These are phyloP conservation scores for Platynereis dumerilii DNA, from an alignment of 2,888 invertebrate species.

Conservation along the genomic window DNA sequence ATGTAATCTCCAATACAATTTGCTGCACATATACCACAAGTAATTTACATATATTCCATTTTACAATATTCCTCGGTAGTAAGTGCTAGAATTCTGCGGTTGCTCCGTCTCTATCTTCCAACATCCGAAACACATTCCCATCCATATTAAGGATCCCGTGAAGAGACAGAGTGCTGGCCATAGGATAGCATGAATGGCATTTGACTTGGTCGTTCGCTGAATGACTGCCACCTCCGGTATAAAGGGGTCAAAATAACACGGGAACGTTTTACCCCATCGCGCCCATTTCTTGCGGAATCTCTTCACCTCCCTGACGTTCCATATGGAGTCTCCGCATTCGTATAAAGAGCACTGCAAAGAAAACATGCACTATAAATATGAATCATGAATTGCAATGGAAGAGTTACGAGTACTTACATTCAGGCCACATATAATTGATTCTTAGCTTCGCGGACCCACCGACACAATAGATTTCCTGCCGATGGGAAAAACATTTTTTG, in stretches of 20 bases:
- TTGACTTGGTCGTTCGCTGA: conserved; percentile 21
- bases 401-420: too few relatives aligned
- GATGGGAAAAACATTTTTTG: too few relatives aligned
- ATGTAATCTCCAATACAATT: too few relatives aligned
- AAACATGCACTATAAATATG: too few relatives aligned
- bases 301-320: conserved; percentile 36
- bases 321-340: conserved; percentile 37
- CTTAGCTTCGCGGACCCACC: too few relatives aligned
- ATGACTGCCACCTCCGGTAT: conserved; percentile 26
- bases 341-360: conserved; percentile 34
- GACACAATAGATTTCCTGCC: too few relatives aligned
- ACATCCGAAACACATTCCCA: conserved; percentile 38
- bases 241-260: conserved; percentile 34
- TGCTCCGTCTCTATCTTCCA: conserved; percentile 25
- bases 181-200: conserved; percentile 33
- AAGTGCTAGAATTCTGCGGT: too few relatives aligned
- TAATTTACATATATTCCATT: too few relatives aligned
- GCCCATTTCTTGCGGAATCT: conserved; percentile 34
- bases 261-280: conserved; percentile 20
- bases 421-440: too few relatives aligned
- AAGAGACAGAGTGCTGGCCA: conserved; percentile 36
- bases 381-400: too few relatives aligned
- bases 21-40: too few relatives aligned
- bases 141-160: conserved; percentile 33
- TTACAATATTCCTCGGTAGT: too few relatives aligned